phyloP scores from a whole-genome alignment of 2,888 invertebrate species.

The Agonopterix heracliana region DNA sequence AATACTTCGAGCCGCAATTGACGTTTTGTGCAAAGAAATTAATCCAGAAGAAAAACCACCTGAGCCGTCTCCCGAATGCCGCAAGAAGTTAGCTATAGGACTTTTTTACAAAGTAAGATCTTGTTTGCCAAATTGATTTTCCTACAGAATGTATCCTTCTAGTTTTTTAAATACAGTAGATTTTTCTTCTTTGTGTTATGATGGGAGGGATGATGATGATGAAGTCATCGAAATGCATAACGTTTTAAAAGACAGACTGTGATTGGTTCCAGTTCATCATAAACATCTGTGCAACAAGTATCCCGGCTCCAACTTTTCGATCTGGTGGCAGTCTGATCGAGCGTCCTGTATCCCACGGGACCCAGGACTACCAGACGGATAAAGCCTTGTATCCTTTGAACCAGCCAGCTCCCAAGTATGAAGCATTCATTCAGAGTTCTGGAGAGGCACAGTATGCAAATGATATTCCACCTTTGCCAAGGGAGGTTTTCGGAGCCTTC shows the following conservation, averaged over 20 bases:
- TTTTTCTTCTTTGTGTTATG: no score
- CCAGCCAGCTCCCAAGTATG: conserved; percentile 81
- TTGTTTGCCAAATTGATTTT: background rate
- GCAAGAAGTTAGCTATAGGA: conserved; percentile 82
- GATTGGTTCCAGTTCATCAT: conserved; percentile 68
- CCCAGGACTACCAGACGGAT: conserved; percentile 77
- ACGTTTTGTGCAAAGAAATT: conserved; percentile 75
- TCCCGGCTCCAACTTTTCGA: conserved; percentile 45
- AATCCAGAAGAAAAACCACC: conserved; percentile 78
- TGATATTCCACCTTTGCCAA: conserved; percentile 74
- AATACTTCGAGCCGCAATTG: conserved; percentile 66
- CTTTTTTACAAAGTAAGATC: conserved; percentile 85
- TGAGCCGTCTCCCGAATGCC: conserved; percentile 80
- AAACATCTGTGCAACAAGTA: conserved; percentile 60
- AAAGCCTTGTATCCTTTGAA: conserved; percentile 80
- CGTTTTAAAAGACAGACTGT: background rate
- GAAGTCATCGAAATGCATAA: no score
- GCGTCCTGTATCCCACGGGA: conserved; percentile 78
- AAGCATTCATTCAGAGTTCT: conserved; percentile 73
- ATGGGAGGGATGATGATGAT: no score
- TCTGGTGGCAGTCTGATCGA: conserved; percentile 71
- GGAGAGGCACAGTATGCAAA: conserved; percentile 82
- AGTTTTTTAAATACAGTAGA: no score
- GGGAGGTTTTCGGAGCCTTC: conserved; percentile 82
- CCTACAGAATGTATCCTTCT: background rate